Evolutionary conservation across 1,140 invertebrate genomes (phyloP), one percentile per base, ranked within the genome.

Genomic region (Rhyzopertha dominica): DNA sequence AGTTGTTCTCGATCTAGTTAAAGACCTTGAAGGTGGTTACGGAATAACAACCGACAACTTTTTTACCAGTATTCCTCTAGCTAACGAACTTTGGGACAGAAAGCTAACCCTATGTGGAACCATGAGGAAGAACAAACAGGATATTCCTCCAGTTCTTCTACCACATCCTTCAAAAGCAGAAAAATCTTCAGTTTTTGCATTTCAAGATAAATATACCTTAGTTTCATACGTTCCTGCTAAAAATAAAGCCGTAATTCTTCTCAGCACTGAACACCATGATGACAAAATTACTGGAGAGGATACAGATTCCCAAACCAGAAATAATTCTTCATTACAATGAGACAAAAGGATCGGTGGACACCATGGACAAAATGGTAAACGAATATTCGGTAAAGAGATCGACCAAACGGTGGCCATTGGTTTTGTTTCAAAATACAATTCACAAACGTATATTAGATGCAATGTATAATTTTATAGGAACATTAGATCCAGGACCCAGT

Each of bases 271-370:
- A 14, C 39, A 43, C 19, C 12, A 13, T 34, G 12, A 23, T 2
- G 7, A 19, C 4, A 13, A 42, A 5, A 29, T 53, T 31, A 29
- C 32, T 12, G 44, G 31, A n/a, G 14, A 59, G 54, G 32, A 51
- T 5, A 30, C n/a, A 16, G 3, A 8, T 8, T 17, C 49, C n/a
- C 20, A 65, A 68, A 55, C 61, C 63, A 14, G 57, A 65, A 43
- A 66, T 69, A 5, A 63, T 65, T 22, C 46, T 47, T 19, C 56
- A 53, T 41, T 69, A 68, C 38, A 69, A 75, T 51, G 40, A 40
- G 22, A 67, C 63, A 2, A 75, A 75, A 62, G 63, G 65, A 19
- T 69, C 63, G 24, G 69, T 74, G 1, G 70, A 73, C 44, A 60
- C 51, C 4, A 40, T 72, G 10, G 67, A 74, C 44, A 54, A 72